Evolutionary conservation across 2,797 vertebrate species (phyloP).

Genomic region (Anisognathus igniventris): DNA sequence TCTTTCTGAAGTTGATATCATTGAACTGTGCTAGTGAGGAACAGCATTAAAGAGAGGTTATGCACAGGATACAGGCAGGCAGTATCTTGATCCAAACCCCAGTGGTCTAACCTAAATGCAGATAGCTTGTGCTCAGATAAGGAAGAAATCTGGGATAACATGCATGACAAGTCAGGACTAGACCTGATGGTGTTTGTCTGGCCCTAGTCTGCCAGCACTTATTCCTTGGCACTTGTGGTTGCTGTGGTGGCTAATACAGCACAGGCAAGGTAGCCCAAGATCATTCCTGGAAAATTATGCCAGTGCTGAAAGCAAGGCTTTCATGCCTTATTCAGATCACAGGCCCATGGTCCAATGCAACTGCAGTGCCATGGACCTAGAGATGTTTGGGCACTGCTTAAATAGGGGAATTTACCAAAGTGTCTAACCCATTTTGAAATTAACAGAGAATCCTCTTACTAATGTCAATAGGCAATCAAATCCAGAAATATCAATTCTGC

Average conservation of each 20-base stretch:
- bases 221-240: not conserved
- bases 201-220: not conserved
- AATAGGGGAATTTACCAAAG: not conserved
- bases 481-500: not conserved
- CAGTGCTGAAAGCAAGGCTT: not conserved
- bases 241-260: not conserved
- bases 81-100: not conserved
- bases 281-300: not conserved
- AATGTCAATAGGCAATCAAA: not conserved
- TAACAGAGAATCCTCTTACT: not conserved
- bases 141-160: not conserved
- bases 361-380: not conserved
- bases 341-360: not conserved
- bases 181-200: not conserved
- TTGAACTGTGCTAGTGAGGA: not conserved
- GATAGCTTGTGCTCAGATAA: not conserved
- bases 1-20: not conserved
- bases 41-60: not conserved
- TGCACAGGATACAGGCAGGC: not conserved
- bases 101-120: not conserved
- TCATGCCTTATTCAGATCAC: not conserved
- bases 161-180: not conserved
- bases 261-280: not conserved
- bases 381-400: not conserved
- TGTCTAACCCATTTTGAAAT: not conserved